phyloP scores from a whole-genome alignment of 2,113 vertebrate genomes.

The Meriones unguiculatus region DNA sequence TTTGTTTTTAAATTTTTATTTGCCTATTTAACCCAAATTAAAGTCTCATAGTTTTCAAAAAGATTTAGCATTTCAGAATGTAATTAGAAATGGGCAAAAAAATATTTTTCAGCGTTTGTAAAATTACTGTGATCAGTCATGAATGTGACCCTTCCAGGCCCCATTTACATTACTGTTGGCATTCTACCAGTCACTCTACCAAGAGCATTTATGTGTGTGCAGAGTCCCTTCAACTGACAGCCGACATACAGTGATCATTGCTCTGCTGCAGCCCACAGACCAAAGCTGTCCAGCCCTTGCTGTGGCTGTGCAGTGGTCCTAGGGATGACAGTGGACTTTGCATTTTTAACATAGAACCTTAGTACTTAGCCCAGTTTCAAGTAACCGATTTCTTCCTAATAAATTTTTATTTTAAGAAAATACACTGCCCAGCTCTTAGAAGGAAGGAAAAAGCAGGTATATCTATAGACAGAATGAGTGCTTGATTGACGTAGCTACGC shows the following conservation, averaged over 20 bases:
- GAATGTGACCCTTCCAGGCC: background rate
- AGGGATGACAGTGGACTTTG: too few species aligned
- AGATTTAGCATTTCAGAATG: background rate
- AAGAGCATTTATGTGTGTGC: background rate
- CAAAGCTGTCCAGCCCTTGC: too few species aligned
- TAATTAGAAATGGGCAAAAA: constrained; percentile 8
- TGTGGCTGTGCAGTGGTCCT: background rate
- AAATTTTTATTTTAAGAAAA: background rate
- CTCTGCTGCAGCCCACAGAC: background rate
- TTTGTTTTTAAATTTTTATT: background rate
- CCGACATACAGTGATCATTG: too few species aligned
- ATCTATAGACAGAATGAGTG: background rate
- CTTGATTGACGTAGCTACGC: background rate
- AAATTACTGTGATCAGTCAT: background rate
- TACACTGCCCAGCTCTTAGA: background rate
- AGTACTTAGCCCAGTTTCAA: too few species aligned
- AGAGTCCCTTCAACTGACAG: background rate
- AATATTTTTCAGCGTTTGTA: constrained; percentile 12
- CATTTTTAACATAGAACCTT: background rate
- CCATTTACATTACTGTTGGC: background rate
- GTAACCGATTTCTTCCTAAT: background rate
- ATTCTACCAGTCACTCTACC: background rate
- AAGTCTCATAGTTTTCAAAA: background rate
- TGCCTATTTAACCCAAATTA: background rate
- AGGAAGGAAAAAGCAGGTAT: background rate